These are phyloP conservation scores for Podocnemis expansa DNA, from an alignment of 2,113 vertebrate species.

Conservation along the genomic window DNA sequence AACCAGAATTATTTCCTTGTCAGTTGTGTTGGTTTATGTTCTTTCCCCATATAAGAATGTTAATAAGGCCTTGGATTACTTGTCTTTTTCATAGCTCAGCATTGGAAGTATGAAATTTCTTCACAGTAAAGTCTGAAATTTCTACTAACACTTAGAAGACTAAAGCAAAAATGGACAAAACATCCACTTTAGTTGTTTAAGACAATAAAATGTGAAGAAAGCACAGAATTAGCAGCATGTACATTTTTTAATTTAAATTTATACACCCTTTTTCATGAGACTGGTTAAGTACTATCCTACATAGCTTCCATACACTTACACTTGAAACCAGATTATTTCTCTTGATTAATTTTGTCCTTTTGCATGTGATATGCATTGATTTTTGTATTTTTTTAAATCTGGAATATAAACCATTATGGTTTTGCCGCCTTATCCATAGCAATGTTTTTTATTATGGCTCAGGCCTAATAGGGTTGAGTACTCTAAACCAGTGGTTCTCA, in stretches of 20 bases:
- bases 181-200: not conserved
- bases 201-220: too few relatives aligned
- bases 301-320: not conserved
- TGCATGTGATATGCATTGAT: accelerated
- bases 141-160: not conserved
- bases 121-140: not conserved
- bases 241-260: not conserved
- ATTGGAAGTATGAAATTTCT: not conserved
- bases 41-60: not conserved
- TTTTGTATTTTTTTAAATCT: accelerated
- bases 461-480: not conserved
- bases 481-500: too few relatives aligned
- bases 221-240: accelerated
- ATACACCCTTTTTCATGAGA: not conserved
- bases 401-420: accelerated
- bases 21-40: not conserved
- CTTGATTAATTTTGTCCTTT: accelerated
- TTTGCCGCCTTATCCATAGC: not conserved
- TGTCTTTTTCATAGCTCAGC: not conserved
- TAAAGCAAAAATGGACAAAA: not conserved
- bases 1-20: not conserved
- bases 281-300: accelerated
- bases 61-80: not conserved
- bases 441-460: too few relatives aligned
- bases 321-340: not conserved